These are phyloP conservation scores for Allolobophora icterica DNA, from an alignment of 2,888 invertebrate genomes.

Conservation along the genomic window DNA sequence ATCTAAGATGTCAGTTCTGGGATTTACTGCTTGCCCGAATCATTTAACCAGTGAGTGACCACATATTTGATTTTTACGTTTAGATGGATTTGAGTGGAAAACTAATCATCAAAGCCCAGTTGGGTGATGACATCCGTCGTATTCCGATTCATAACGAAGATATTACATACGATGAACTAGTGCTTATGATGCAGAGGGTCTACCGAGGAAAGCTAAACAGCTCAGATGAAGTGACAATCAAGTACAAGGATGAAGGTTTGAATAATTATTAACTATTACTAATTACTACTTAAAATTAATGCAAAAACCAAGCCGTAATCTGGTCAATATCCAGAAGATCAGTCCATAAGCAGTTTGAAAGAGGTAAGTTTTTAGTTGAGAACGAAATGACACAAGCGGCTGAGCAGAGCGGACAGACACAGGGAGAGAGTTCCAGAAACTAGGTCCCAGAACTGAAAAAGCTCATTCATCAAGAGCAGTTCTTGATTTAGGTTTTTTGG, in stretches of 20 bases:
- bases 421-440: too few relatives aligned
- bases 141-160: constrained; percentile 78
- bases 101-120: constrained; percentile 66
- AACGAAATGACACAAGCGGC: neutral
- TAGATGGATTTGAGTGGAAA: constrained; percentile 48
- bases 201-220: constrained; percentile 73
- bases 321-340: too few relatives aligned
- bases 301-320: too few relatives aligned
- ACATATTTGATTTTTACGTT: neutral
- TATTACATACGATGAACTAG: constrained; percentile 73
- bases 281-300: neutral
- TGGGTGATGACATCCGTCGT: constrained; percentile 69
- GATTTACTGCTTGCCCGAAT: too few relatives aligned
- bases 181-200: constrained; percentile 77
- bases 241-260: constrained; percentile 76
- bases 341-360: too few relatives aligned
- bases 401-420: too few relatives aligned
- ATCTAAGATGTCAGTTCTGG: too few relatives aligned
- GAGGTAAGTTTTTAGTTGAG: too few relatives aligned
- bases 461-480: too few relatives aligned
- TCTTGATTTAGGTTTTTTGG: too few relatives aligned
- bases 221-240: constrained; percentile 74
- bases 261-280: constrained; percentile 22
- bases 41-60: too few relatives aligned
- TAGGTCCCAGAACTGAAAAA: too few relatives aligned